phyloP scores from a whole-genome alignment of 2,113 vertebrate genomes.

The Typhlomys cinereus region DNA sequence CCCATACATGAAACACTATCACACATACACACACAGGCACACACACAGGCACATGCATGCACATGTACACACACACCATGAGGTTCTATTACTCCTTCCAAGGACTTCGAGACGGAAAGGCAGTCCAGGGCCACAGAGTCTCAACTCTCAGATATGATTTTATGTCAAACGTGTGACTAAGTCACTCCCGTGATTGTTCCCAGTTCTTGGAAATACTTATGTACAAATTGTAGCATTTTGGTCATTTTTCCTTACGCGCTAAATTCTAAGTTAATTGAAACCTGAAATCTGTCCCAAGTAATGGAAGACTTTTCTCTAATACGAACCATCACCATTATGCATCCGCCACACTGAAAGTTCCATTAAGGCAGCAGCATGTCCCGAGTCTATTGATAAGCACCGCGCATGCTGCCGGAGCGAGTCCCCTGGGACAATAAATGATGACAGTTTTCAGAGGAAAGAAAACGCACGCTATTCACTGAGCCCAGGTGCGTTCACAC shows the following conservation, averaged over 20 bases:
- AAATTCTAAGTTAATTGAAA: conserved; percentile 37
- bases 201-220: neutral
- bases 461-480: conserved; percentile 38
- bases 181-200: neutral
- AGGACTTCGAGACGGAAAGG: neutral
- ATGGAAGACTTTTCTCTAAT: neutral
- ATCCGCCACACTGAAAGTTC: conserved; percentile 25
- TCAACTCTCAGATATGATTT: neutral
- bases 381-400: neutral
- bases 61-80: neutral
- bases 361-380: neutral
- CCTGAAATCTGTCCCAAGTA: conserved; percentile 41
- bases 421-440: conserved; percentile 54
- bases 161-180: rapidly evolving
- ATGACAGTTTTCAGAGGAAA: conserved; percentile 69
- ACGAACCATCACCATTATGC: neutral
- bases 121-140: rapidly evolving
- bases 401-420: conserved; percentile 4
- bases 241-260: conserved; percentile 33
- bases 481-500: conserved; percentile 65
- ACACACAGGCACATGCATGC: neutral
- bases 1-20: neutral
- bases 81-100: no score
- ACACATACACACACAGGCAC: neutral
- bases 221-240: neutral